Evolutionary conservation across 2,113 vertebrate genomes (phyloP).

Genomic region (Chinchilla lanigera): DNA sequence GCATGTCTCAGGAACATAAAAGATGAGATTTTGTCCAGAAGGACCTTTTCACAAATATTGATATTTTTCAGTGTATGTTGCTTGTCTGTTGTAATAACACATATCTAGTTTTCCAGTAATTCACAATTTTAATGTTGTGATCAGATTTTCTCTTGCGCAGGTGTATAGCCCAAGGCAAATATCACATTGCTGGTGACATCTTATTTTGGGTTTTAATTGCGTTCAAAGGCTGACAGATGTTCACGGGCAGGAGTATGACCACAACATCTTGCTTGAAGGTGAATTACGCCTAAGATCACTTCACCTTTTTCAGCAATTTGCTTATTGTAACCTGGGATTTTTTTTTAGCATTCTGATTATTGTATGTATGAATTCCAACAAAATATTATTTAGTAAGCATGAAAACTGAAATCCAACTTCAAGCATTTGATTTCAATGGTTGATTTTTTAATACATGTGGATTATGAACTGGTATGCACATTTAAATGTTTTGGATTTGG

Average conservation of each 20-base stretch:
- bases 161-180: constrained; percentile 37
- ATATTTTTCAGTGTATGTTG: neutral
- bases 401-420: neutral
- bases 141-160: constrained; percentile 41
- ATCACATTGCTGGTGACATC: neutral
- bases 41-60: neutral
- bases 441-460: constrained; percentile 34
- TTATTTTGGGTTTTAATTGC: constrained; percentile 58
- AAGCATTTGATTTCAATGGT: neutral
- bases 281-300: neutral
- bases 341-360: neutral
- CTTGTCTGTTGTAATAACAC: constrained; percentile 8
- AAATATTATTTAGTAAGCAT: neutral
- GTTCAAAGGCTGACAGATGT: neutral
- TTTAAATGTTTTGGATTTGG: neutral
- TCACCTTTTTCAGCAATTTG: neutral
- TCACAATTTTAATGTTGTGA: neutral
- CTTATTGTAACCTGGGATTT: neutral
- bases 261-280: neutral
- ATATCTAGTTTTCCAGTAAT: constrained; percentile 33
- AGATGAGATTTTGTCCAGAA: neutral
- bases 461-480: neutral
- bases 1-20: constrained; percentile 16
- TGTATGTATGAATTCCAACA: constrained; percentile 13
- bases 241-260: neutral